Conservation (phyloP, 2,888 invertebrate species). For the Harpagoxenus sublaevis region DNA sequence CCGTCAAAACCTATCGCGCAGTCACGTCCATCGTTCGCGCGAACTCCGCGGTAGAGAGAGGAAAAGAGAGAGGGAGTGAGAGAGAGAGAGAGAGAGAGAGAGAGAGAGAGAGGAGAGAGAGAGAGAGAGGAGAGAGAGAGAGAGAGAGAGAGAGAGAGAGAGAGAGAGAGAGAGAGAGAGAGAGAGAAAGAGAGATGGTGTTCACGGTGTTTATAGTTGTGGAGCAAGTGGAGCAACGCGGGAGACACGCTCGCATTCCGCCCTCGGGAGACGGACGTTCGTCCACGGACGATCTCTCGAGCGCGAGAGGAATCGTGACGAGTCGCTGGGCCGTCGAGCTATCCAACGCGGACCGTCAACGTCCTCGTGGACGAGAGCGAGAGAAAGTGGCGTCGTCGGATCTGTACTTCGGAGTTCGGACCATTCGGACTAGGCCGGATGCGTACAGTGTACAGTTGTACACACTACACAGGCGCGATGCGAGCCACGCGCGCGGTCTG, state of each 20-base stretch:
- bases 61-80: too few relatives aligned
- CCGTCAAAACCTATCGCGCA: neutral
- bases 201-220: neutral
- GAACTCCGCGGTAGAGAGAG: neutral
- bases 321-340: too few relatives aligned
- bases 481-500: constrained; percentile 28
- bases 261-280: neutral
- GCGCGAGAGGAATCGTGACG: neutral
- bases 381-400: neutral
- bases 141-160: too few relatives aligned
- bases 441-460: neutral
- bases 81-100: too few relatives aligned
- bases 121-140: neutral
- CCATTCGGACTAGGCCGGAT: neutral
- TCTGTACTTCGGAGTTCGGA: too few relatives aligned
- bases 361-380: neutral
- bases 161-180: neutral
- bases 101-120: too few relatives aligned
- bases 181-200: neutral
- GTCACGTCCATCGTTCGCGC: constrained; percentile 4
- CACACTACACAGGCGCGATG: neutral
- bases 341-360: too few relatives aligned
- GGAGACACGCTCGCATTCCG: constrained; percentile 21
- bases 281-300: neutral
- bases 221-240: neutral